phyloP scores from a whole-genome alignment of 64 coral and sea anemone genomes.

The Hydrozoanthus tunicans region DNA sequence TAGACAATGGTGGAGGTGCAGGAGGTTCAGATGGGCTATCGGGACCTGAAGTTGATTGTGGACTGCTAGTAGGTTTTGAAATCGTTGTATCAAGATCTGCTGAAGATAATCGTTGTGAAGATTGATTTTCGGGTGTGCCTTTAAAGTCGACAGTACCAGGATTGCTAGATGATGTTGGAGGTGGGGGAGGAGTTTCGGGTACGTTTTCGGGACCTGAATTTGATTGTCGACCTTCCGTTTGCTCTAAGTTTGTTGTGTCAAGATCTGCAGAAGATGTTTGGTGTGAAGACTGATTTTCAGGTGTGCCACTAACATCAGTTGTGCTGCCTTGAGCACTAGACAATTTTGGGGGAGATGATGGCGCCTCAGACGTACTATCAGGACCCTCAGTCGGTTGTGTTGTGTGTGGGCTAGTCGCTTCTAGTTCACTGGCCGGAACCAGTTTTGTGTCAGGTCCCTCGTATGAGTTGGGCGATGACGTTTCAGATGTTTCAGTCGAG shows the following conservation, averaged over 20 bases:
- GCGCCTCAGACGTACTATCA: background rate
- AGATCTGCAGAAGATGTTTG: background rate
- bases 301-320: background rate
- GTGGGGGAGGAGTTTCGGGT: background rate
- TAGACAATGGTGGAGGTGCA: background rate
- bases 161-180: background rate
- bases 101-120: background rate
- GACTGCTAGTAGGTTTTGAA: background rate
- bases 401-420: background rate
- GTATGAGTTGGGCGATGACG: background rate
- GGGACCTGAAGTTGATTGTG: background rate
- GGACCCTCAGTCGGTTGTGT: background rate
- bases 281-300: background rate
- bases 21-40: background rate
- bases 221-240: background rate
- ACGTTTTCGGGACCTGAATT: background rate
- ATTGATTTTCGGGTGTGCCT: background rate
- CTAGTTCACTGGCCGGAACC: background rate
- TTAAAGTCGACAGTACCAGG: background rate
- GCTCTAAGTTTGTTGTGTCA: background rate
- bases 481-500: background rate
- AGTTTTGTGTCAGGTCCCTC: background rate
- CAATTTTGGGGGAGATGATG: background rate
- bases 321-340: background rate
- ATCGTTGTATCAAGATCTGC: background rate